Conservation (phyloP, 2,888 invertebrate species). For the Meliscaeva auricollis region DNA sequence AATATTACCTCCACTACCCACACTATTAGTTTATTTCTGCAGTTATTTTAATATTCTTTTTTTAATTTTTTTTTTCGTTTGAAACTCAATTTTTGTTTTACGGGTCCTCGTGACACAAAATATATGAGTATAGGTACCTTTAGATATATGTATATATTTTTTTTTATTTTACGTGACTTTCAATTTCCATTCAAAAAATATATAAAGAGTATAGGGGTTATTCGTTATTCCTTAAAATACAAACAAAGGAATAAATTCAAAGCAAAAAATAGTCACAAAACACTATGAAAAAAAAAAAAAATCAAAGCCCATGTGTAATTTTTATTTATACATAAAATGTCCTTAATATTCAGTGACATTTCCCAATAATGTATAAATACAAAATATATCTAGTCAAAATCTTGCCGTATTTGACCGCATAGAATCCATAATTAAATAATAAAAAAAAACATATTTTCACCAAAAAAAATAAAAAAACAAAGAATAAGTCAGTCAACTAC, state of each 20-base stretch:
- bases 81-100: conserved; percentile 51
- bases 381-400: conserved; percentile 77
- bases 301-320: conserved; percentile 49
- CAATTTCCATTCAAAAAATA: conserved; percentile 44
- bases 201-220: conserved; percentile 12
- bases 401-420: conserved; percentile 77
- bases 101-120: conserved; percentile 65
- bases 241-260: conserved; percentile 51
- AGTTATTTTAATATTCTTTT: conserved; percentile 10
- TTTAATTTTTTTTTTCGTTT: conserved; percentile 40
- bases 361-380: conserved; percentile 3
- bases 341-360: conserved; percentile 31
- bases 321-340: conserved; percentile 45
- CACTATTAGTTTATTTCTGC: conserved; percentile 79
- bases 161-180: conserved; percentile 60
- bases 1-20: conserved; percentile 83
- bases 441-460: background rate
- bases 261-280: conserved; percentile 34
- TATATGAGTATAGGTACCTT: conserved; percentile 30
- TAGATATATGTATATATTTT: conserved; percentile 31
- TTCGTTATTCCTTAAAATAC: conserved; percentile 37
- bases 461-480: too few species aligned
- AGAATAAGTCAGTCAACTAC: background rate
- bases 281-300: conserved; percentile 23
- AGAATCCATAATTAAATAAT: conserved; percentile 52